Evolutionary conservation across 92 coral and sea anemone genomes (phyloP), one percentile per base, ranked within the genome.

Genomic region (Virgularia gustaviana): DNA sequence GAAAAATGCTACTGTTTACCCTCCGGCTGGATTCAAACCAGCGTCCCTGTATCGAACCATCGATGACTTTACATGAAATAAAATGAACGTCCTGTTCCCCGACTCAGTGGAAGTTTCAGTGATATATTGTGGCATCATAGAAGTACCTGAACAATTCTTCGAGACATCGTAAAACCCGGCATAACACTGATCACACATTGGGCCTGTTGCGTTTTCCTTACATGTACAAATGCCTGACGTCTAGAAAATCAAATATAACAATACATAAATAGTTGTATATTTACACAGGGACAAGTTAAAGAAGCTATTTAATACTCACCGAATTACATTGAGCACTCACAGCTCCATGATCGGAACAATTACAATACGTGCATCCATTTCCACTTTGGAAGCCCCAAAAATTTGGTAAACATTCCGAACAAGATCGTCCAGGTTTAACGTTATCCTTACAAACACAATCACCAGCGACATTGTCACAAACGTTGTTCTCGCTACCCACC

Each of bases 321-420:
- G 47, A 35, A 60, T 92, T 73, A 78, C 98, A 92, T 78, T 92
- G 96, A 29, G 25, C 54, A 18, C 37, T 75, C 24, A 25, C 56
- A 38, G 98, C 75, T 15, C 98, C 98, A 36, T 84, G 75, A 0
- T 23, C 39, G 43, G 78, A 73, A 76, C 98, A 92, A 72, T 70
- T 67, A 71, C 98, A 92, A 32, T 66, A 54, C 32, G 79, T 55
- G 70, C 98, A 92, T 27, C 98, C 98, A 34, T 36, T 35, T 47
- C 80, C 89, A 67, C 83, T 72, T 27, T 86, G 78, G 73, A 66
- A 90, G 79, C 83, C 90, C 66, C 85, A 92, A 44, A 96, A 90
- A 51, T 82, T 74, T 10, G 24, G 39, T 56, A 42, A 82, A 77
- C 98, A 92, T 32, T 83, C 58, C 57, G 78, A 91, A 80, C 98